Evolutionary conservation across 2,888 invertebrate genomes (phyloP).

Genomic region (Hypsopygia costalis): DNA sequence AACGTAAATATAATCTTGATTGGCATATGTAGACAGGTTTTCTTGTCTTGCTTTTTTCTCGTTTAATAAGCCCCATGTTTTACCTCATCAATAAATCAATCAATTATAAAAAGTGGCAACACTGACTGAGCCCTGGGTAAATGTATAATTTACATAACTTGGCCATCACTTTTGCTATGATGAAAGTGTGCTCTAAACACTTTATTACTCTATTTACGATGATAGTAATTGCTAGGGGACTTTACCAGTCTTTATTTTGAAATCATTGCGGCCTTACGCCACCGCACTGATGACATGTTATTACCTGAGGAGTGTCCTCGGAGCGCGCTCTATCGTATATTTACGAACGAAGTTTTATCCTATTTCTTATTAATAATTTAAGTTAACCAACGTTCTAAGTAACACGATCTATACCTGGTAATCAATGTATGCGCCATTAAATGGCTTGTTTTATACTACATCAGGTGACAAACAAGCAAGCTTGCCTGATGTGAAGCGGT

Average conservation of each 20-base stretch:
- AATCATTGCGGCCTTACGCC: constrained; percentile 12
- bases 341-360: too few relatives aligned
- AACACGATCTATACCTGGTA: too few relatives aligned
- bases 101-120: constrained; percentile 2
- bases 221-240: constrained; percentile 12
- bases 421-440: too few relatives aligned
- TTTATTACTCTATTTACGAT: constrained; percentile 20
- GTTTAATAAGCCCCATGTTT: not conserved
- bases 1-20: too few relatives aligned
- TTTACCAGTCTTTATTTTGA: constrained; percentile 17
- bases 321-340: too few relatives aligned
- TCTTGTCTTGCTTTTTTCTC: too few relatives aligned
- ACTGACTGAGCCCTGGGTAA: not conserved
- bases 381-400: too few relatives aligned
- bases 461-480: too few relatives aligned
- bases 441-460: constrained; percentile 3
- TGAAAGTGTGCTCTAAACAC: constrained; percentile 9
- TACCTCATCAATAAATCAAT: constrained; percentile 6
- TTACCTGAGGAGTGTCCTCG: too few relatives aligned
- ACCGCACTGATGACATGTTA: constrained; percentile 11
- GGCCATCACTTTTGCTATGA: not conserved
- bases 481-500: too few relatives aligned
- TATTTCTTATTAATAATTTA: too few relatives aligned
- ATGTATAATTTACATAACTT: not conserved
- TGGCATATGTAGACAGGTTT: too few relatives aligned